Conservation (phyloP, 2,888 invertebrate species). For the Carterocephalus palaemon region DNA sequence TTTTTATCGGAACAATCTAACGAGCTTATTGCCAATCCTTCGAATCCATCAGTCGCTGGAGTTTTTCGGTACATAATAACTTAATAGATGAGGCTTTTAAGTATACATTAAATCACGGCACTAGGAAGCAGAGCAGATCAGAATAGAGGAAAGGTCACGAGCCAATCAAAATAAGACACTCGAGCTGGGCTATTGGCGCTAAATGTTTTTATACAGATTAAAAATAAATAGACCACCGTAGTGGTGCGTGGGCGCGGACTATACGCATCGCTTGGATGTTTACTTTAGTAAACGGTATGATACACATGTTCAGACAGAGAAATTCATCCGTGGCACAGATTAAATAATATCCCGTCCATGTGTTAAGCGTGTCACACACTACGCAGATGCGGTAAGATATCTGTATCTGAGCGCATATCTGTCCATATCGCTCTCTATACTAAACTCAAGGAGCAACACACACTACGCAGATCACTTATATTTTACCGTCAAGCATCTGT, state of each 20-base stretch:
- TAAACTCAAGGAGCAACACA: too few relatives aligned
- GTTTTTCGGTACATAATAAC: background rate
- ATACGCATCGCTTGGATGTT: conserved; percentile 33
- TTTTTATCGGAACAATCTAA: too few relatives aligned
- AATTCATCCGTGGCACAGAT: conserved; percentile 31
- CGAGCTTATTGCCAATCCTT: too few relatives aligned
- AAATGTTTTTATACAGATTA: conserved; percentile 37
- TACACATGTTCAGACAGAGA: conserved; percentile 31
- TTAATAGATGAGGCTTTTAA: background rate
- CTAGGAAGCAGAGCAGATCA: conserved; percentile 10
- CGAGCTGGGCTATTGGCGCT: conserved; percentile 26
- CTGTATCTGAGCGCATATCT: too few relatives aligned
- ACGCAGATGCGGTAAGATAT: too few relatives aligned
- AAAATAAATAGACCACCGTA: conserved; percentile 44
- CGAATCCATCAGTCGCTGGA: background rate
- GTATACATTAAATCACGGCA: conserved; percentile 3
- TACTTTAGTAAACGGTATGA: conserved; percentile 32
- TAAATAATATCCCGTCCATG: conserved; percentile 32
- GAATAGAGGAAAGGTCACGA: conserved; percentile 16
- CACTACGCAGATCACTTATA: too few relatives aligned
- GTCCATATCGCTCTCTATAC: too few relatives aligned
- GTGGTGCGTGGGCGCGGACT: conserved; percentile 35
- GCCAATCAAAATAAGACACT: conserved; percentile 20
- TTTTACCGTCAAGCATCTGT: too few relatives aligned
- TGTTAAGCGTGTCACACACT: too few relatives aligned